Conservation (phyloP, 2,888 invertebrate genomes). For the Clostera curtula region DNA sequence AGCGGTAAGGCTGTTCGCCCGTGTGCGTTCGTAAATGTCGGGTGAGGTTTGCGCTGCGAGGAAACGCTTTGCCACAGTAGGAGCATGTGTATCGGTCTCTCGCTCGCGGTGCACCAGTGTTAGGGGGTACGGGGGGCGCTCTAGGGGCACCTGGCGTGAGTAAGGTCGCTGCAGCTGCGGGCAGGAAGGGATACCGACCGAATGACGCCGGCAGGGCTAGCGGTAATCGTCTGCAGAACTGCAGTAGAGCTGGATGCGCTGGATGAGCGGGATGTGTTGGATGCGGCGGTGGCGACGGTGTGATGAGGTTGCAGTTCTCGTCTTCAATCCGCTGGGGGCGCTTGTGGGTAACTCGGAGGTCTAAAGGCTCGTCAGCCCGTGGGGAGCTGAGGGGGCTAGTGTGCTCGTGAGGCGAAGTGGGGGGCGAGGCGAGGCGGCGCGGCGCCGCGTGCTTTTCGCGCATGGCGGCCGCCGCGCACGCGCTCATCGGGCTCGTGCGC, state of each 20-base stretch:
- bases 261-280: constrained; percentile 78
- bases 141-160: constrained; percentile 59
- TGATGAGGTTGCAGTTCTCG: constrained; percentile 89
- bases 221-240: constrained; percentile 63
- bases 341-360: constrained; percentile 90
- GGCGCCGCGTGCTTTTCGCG: constrained; percentile 95
- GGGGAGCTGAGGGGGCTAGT: constrained; percentile 70
- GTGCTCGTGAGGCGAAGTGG: constrained; percentile 59
- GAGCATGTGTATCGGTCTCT: constrained; percentile 97
- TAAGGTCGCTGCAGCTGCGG: constrained; percentile 63
- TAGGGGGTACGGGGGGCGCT: constrained; percentile 55
- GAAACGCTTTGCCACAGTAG: constrained; percentile 98
- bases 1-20: constrained; percentile 98
- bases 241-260: constrained; percentile 61
- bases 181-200: constrained; percentile 66
- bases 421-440: constrained; percentile 83
- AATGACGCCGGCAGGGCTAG: constrained; percentile 65
- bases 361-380: constrained; percentile 85
- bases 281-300: constrained; percentile 68
- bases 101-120: constrained; percentile 75
- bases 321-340: constrained; percentile 83
- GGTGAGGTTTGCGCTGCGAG: constrained; percentile 97
- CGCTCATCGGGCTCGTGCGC: constrained; percentile 81
- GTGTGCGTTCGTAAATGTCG: constrained; percentile 98
- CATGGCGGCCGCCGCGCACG: constrained; percentile 81